Conservation (phyloP, 2,888 invertebrate genomes). For the Chrysomela aeneicollis region DNA sequence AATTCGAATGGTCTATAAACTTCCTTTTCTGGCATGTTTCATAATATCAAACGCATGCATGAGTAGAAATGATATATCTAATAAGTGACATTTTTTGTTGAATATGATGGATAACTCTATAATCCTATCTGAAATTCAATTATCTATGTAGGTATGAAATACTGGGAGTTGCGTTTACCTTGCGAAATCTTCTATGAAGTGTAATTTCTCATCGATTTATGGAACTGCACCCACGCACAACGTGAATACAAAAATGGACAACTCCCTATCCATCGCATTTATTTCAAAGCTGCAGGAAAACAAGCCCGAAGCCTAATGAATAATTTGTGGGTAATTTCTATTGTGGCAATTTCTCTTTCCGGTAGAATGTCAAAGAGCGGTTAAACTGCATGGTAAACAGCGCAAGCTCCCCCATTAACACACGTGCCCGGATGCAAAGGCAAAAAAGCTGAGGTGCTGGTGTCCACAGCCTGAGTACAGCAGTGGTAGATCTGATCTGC, state of each 20-base stretch:
- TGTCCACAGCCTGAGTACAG: constrained; percentile 28
- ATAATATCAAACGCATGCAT: too few species aligned
- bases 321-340: constrained; percentile 48
- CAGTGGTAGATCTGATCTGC: constrained; percentile 35
- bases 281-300: neutral
- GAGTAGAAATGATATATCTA: too few species aligned
- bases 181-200: too few species aligned
- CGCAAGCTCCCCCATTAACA: constrained; percentile 35
- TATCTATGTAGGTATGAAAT: too few species aligned
- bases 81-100: too few species aligned
- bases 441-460: constrained; percentile 42
- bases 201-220: too few species aligned
- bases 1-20: too few species aligned
- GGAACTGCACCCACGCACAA: too few species aligned
- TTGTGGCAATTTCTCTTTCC: constrained; percentile 50
- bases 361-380: constrained; percentile 51
- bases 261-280: neutral
- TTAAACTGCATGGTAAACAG: constrained; percentile 48
- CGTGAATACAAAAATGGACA: constrained; percentile 6
- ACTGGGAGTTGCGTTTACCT: too few species aligned
- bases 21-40: too few species aligned
- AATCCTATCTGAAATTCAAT: too few species aligned
- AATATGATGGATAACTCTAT: too few species aligned
- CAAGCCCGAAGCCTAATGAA: constrained; percentile 38
- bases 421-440: constrained; percentile 56